These are phyloP conservation scores for Leucoraja ocellata DNA, from an alignment of 2,797 vertebrate species.

Conservation along the genomic window DNA sequence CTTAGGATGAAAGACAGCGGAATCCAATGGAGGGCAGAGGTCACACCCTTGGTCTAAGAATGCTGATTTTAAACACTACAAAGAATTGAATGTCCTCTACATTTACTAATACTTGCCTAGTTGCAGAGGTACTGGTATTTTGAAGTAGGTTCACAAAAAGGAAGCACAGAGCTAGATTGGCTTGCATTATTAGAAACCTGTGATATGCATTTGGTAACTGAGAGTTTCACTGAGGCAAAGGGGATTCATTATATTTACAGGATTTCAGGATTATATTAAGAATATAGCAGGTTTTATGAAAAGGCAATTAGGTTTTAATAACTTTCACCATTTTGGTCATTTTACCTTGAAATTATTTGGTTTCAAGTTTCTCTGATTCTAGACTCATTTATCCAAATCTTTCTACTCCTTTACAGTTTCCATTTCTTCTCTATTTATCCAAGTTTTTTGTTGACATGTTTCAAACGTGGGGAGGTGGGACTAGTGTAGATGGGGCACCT, in stretches of 20 bases:
- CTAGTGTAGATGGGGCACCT: too few species aligned
- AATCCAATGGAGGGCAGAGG: conserved; percentile 11
- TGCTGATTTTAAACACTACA: conserved; percentile 2
- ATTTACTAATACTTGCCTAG: conserved; percentile 1
- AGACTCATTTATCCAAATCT: not conserved
- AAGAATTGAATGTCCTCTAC: conserved; percentile 21
- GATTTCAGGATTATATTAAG: not conserved
- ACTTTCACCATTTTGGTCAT: not conserved
- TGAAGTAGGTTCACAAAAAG: not conserved
- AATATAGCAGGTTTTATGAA: not conserved
- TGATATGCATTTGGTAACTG: not conserved
- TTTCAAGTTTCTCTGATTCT: not conserved
- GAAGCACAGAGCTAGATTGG: not conserved
- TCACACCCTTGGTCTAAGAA: conserved; percentile 21
- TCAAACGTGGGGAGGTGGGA: too few species aligned
- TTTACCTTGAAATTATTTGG: not conserved
- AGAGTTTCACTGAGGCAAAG: not conserved
- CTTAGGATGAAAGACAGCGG: not conserved
- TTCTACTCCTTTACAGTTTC: not conserved
- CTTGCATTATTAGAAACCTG: not conserved
- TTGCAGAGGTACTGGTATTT: conserved; percentile 11
- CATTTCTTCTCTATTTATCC: not conserved
- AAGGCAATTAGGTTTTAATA: not conserved
- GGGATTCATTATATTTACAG: not conserved
- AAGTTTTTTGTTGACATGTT: too few species aligned